Evolutionary conservation across 2,113 vertebrate species (phyloP), one percentile per base, ranked within the genome.

Genomic region (Xenopus laevis): DNA sequence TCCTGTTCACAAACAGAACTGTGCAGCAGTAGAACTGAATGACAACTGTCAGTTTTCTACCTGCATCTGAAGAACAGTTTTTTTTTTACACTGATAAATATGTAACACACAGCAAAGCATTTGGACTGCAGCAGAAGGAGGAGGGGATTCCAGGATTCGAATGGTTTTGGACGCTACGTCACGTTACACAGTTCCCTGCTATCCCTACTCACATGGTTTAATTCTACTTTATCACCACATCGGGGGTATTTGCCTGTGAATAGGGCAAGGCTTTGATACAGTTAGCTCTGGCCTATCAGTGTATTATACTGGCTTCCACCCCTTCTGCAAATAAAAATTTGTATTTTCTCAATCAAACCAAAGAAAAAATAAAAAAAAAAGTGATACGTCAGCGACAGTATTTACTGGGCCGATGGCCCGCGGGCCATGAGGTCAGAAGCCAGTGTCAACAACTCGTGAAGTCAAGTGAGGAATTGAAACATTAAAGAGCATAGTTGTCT

Each of bases 401-500:
- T 69, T 68, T 70, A 44, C 9, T 57, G 67, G 65, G 66, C 67
- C 45, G 61, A 75, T 13, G 10, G 58, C 57, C 57, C 57, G 40
- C 40, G 73, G 60, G 60, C 62, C 44, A 62, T 45, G 61, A 69
- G 67, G 59, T 70, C 63, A 87, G 82, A 88, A 87, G 84, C 81
- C 84, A 86, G 84, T 80, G 85, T 89, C 83, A 87, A 88, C 80
- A 75, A 75, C 73, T 75, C 47, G 33, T 40, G 33, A 40, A 40
- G 33, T 40, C 33, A 40, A 40, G 33, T 63, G 18, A 68, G 65
- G 50, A 89, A 85, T 84, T 79, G 76, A 85, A 85, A 89, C 86
- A 81, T 76, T 44, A 58, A 69, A 91, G 86, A 89, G 86, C 87
- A 83, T 80, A 87, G 87, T 82, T 83, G 87, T 86, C 84, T 84